Evolutionary conservation across 2,888 invertebrate species (phyloP), one percentile per base, ranked within the genome.

Genomic region (Epsilonema sp.): DNA sequence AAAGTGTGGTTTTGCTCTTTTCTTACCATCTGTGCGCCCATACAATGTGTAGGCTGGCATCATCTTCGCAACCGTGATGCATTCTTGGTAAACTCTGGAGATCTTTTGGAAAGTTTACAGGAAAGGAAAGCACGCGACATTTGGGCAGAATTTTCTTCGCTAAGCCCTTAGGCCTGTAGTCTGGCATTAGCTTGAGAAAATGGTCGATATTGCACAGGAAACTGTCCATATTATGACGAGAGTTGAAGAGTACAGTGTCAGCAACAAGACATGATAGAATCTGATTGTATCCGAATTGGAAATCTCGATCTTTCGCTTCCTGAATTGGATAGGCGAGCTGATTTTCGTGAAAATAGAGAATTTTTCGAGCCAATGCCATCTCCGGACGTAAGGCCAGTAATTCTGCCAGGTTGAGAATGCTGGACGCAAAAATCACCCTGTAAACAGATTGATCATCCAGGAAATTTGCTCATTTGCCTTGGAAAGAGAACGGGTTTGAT

Each of bases 311-410:
- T 57, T 78, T 75, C 1, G 73, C 70, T 48, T 75, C 71, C n/a
- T 39, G 70, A 16, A 77, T 74, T 1, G 80, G 80, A 66, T 80
- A 80, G 1, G 75, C 70, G 25, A 80, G 64, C 60, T 81, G 80
- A 63, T 81, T 80, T 65, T 81, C 80, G 62, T 81, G 80, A 57
- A 80, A 80, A 58, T 80, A 81, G 0, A 80, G 67, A 22, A 80
- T 70, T 65, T 80, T 81, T 2, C 16, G 13, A 26, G 75, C 64
- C 1, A 54, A 55, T 1, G 64, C 65, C 39, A 80, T 65, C 62
- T 79, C 78, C 2, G 76, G 74, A 37, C 79, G 67, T 2, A 80
- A 65, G 0, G 78, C 78, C 26, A 79, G 53, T 22, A 81, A 65
- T 62, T 81, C 80, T 11, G 78, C 73, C 53, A 81, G 65, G 59